phyloP scores from a whole-genome alignment of 2,888 invertebrate species.

The Lithophane leautieri region DNA sequence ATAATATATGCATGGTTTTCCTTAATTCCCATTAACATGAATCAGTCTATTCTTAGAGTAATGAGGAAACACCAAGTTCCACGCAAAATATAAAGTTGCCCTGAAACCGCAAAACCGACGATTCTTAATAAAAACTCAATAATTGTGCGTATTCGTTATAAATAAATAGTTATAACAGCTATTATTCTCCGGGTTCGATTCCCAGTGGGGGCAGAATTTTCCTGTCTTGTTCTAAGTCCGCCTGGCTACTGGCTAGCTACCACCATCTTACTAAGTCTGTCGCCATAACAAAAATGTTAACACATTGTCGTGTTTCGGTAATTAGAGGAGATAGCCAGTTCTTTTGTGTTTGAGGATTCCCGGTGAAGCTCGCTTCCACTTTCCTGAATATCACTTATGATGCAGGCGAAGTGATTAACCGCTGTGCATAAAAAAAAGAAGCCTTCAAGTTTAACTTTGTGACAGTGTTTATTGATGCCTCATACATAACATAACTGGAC shows the following conservation, averaged over 20 bases:
- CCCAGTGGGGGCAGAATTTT: too few species aligned
- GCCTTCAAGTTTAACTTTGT: not conserved
- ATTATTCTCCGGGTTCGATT: not conserved
- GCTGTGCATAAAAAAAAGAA: not conserved
- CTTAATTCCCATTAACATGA: constrained; percentile 11
- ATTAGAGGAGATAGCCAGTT: too few species aligned
- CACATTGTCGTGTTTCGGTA: too few species aligned
- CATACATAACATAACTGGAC: too few species aligned
- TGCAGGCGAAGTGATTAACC: too few species aligned
- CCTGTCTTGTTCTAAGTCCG: too few species aligned
- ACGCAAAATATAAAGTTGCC: not conserved
- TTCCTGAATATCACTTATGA: too few species aligned
- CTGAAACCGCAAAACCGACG: constrained; percentile 1
- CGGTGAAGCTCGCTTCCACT: too few species aligned
- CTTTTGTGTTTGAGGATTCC: too few species aligned
- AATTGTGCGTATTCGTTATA: not conserved
- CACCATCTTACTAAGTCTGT: too few species aligned
- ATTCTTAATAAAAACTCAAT: not conserved
- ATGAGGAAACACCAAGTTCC: constrained; percentile 25
- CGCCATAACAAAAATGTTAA: too few species aligned
- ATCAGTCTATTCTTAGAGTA: constrained; percentile 16
- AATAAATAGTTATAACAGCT: not conserved
- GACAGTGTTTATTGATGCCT: not conserved
- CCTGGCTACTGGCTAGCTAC: too few species aligned
- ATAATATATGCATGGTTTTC: constrained; percentile 20